Conservation (phyloP, 2,113 vertebrate genomes). For the Rhinoderma darwinii region DNA sequence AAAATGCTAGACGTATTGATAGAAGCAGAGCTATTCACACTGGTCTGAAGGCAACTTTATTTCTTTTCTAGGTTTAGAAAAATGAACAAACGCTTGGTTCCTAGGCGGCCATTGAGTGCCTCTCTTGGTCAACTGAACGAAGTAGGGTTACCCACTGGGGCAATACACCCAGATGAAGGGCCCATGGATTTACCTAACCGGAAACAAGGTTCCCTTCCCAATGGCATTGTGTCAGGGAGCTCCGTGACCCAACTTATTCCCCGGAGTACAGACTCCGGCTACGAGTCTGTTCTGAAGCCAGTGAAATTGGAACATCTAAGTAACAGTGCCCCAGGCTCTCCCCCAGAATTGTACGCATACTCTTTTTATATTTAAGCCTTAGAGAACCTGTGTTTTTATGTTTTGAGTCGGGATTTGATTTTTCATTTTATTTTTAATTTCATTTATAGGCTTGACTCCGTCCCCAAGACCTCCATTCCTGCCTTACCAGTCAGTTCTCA, state of each 20-base stretch:
- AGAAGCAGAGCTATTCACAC: background rate
- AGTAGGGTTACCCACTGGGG: slow-evolving; percentile 83
- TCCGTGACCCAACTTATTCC: slow-evolving; percentile 87
- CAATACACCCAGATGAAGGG: slow-evolving; percentile 87
- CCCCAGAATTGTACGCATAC: slow-evolving; percentile 86
- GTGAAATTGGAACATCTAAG: slow-evolving; percentile 88
- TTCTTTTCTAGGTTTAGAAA: slow-evolving; percentile 87
- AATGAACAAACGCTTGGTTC: slow-evolving; percentile 94
- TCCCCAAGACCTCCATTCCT: slow-evolving; percentile 78
- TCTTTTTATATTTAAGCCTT: background rate
- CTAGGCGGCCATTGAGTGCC: slow-evolving; percentile 83
- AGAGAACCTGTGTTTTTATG: background rate
- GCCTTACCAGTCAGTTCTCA: slow-evolving; percentile 85
- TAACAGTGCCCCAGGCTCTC: slow-evolving; percentile 89
- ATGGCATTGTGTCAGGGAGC: slow-evolving; percentile 83
- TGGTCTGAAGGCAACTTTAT: background rate
- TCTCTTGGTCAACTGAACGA: slow-evolving; percentile 87
- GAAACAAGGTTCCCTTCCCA: slow-evolving; percentile 86
- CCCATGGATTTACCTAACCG: slow-evolving; percentile 82
- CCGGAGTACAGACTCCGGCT: slow-evolving; percentile 85
- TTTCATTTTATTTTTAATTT: background rate
- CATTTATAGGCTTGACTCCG: slow-evolving; percentile 79
- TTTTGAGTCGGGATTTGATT: slow-evolving; percentile 19
- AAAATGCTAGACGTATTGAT: background rate
- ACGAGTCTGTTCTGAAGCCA: slow-evolving; percentile 84